Base-by-base conservation (phyloP, 1,140 invertebrate genomes). In the Drosophila asahinai region DNA sequence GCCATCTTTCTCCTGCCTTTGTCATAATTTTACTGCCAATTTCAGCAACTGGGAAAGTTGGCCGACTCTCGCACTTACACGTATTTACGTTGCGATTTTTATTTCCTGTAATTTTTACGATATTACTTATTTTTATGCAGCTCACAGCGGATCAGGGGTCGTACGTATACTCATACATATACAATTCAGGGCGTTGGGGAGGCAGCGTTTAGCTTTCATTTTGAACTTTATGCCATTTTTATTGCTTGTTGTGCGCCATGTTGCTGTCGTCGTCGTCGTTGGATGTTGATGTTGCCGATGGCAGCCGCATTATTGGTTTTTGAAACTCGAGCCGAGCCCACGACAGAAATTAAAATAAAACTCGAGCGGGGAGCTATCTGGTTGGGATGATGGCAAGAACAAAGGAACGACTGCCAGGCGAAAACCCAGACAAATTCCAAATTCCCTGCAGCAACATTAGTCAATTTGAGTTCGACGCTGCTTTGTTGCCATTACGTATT, bases 81-180 rank as follows among this genome's bases (percentile, higher is more conserved):
- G 81, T 89, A 87, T 90, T 90, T 87, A 89, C 84, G 84, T 90
- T 79, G 78, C 84, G 81, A 89, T 90, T 89, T 87, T 89, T 90
- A 89, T 89, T 89, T 89, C 84, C 84, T 89, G 84, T 90, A 89
- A 89, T 89, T 89, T 87, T 90, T 81, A 89, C 84, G 84, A 89
- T 90, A 89, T 89, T 89, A 89, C 86, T 89, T 89, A 89, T 84
- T 89, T 89, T 89, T 90, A 89, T 89, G 84, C 86, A 86, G 66
- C 86, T 59, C 84, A 90, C 86, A 89, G 67, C 78, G 61, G 65
- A 74, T 40, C 72, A 47, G 52, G 55, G 36, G 61, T 48, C 43
- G 60, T 19, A 47, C 40, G 45, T 33, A 54, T 11, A 36, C 1
- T 19, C 17, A 17, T 49, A 60, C 19, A 30, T 48, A 33, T 38